These are phyloP conservation scores for Scolopax bukidnonensis DNA, from an alignment of 2,797 vertebrate genomes.

Conservation along the genomic window DNA sequence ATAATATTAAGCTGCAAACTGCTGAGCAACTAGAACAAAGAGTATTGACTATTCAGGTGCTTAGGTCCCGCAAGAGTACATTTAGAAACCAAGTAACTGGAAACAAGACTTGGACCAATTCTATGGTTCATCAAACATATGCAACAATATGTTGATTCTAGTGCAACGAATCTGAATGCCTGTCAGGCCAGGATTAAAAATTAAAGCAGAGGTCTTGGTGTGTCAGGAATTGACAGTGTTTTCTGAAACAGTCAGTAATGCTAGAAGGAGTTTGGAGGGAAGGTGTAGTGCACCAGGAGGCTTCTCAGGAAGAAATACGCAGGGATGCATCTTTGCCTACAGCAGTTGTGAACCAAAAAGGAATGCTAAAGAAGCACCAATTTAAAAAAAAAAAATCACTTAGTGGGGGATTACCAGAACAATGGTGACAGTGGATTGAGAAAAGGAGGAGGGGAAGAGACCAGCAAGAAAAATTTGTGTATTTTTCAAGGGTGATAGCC, in stretches of 20 bases:
- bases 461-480: background rate
- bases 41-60: slow-evolving; percentile 27
- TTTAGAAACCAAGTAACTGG: slow-evolving; percentile 64
- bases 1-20: slow-evolving; percentile 43
- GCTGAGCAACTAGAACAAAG: slow-evolving; percentile 56
- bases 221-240: background rate
- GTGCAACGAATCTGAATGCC: slow-evolving; percentile 11
- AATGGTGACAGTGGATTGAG: background rate
- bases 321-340: background rate
- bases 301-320: background rate
- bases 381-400: background rate
- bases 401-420: background rate
- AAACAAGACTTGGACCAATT: slow-evolving; percentile 52
- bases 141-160: slow-evolving; percentile 52
- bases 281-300: background rate
- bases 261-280: background rate
- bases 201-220: slow-evolving; percentile 26
- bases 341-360: background rate
- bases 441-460: background rate
- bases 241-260: background rate
- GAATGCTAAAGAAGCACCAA: background rate
- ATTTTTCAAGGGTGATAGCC: background rate
- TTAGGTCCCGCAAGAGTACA: slow-evolving; percentile 34
- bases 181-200: slow-evolving; percentile 55
- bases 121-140: slow-evolving; percentile 52